Conservation (phyloP, 1,140 invertebrate species). For the Cydia splendana region DNA sequence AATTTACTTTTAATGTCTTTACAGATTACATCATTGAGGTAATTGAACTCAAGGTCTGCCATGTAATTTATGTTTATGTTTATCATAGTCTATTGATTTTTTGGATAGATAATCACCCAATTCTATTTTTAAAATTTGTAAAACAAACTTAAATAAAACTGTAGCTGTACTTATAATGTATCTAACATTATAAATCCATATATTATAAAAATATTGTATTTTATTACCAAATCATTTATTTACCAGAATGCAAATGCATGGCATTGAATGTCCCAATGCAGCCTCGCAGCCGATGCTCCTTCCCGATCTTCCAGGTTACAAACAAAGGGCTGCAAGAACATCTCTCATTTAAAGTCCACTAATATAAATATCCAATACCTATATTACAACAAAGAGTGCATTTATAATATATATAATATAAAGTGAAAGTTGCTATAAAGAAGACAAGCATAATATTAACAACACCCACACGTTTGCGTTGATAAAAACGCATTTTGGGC, state of each 20-base stretch:
- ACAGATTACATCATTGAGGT: no score
- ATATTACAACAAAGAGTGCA: neutral
- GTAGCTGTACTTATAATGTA: no score
- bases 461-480: conserved; percentile 14
- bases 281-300: conserved; percentile 93
- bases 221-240: conserved; percentile 33
- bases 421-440: conserved; percentile 15
- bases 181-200: neutral
- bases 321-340: conserved; percentile 94
- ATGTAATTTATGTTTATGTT: no score
- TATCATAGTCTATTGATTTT: no score
- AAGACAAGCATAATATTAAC: neutral
- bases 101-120: no score
- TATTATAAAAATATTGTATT: neutral
- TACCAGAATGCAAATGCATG: conserved; percentile 92
- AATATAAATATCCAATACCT: conserved; percentile 1
- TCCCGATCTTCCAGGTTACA: conserved; percentile 99
- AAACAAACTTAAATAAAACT: no score
- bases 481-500: neutral
- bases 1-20: no score
- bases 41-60: no score
- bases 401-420: neutral
- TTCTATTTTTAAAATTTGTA: no score
- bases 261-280: conserved; percentile 98
- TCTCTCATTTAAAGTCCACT: neutral